A percentile compares a stretch with the other conserved stretches of the same genome.
Conservation (phyloP, 2,113 vertebrate genomes). For the Pterocles burchelli region DNA sequence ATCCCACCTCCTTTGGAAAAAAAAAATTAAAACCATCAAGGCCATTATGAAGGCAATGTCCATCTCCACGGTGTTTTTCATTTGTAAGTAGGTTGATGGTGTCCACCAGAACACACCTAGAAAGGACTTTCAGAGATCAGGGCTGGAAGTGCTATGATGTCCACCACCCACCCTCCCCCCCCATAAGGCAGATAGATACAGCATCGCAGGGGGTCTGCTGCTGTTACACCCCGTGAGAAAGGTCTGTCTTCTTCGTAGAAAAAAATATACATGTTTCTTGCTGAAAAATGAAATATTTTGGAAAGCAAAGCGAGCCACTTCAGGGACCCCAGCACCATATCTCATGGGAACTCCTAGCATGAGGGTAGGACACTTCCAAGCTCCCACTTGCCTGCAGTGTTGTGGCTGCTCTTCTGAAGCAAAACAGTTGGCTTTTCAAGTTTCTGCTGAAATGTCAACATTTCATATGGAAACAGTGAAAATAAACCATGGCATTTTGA, state of each 20-base stretch:
- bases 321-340: fast-evolving
- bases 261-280: neutral
- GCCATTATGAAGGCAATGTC: fast-evolving
- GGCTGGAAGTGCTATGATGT: fast-evolving
- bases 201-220: neutral
- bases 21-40: neutral
- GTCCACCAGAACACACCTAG: neutral
- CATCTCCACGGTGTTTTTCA: fast-evolving
- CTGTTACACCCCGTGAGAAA: neutral
- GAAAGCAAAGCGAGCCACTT: fast-evolving
- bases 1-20: too few relatives aligned
- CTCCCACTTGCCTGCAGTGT: neutral
- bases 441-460: neutral
- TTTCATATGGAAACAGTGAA: neutral
- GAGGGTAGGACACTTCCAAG: neutral
- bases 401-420: neutral
- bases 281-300: neutral
- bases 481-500: neutral
- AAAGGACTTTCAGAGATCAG: neutral
- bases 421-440: neutral
- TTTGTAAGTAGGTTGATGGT: neutral
- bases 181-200: neutral
- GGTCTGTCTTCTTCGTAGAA: neutral
- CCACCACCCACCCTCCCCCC: too few relatives aligned
- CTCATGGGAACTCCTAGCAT: fast-evolving